Conservation (phyloP, 2,888 invertebrate species). For the Agonopterix alstromeriana region DNA sequence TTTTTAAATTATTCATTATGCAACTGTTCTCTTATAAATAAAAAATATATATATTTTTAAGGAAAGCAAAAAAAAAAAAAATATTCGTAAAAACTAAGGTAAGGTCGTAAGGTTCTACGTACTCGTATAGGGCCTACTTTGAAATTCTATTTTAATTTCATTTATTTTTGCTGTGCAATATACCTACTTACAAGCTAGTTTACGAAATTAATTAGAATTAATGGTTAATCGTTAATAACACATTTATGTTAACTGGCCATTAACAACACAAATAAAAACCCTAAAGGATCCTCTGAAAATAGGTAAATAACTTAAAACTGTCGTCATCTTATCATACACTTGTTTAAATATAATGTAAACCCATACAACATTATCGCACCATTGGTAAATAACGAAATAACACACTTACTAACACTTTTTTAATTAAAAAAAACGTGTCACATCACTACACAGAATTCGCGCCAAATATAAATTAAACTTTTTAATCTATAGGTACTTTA, state of each 20-base stretch:
- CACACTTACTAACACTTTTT: background rate
- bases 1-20: too few species aligned
- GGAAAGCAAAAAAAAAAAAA: too few species aligned
- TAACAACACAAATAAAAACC: slow-evolving; percentile 1
- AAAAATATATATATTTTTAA: too few species aligned
- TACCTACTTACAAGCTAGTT: too few species aligned
- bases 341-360: slow-evolving; percentile 9
- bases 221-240: too few species aligned
- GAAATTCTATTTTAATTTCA: too few species aligned
- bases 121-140: too few species aligned
- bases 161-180: too few species aligned
- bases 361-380: slow-evolving; percentile 7
- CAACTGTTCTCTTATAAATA: too few species aligned
- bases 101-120: too few species aligned
- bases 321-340: slow-evolving; percentile 1
- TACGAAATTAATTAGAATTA: too few species aligned
- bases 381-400: background rate
- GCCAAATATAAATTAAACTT: slow-evolving; percentile 7
- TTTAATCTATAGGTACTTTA: slow-evolving; percentile 18
- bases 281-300: slow-evolving; percentile 4
- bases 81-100: too few species aligned
- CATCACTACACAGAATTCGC: slow-evolving; percentile 26
- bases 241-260: background rate
- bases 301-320: slow-evolving; percentile 1
- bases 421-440: slow-evolving; percentile 18